Evolutionary conservation across 2,888 invertebrate species (phyloP), one percentile per base, ranked within the genome.

Genomic region (Zygogramma bicolorata): DNA sequence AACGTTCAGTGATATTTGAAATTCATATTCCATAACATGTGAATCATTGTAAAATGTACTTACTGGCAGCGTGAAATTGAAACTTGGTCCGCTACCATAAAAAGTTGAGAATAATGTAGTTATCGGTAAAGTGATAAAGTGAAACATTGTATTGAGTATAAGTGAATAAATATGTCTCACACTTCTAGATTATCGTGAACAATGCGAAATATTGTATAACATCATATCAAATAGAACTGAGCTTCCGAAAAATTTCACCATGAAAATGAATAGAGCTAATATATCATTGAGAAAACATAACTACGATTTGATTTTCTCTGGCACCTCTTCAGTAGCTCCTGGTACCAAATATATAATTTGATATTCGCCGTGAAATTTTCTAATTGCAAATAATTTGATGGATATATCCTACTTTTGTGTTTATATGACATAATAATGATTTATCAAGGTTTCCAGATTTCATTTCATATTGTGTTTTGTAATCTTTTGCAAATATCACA

Each of bases 1-100:
- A n/a, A n/a, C n/a, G n/a, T n/a, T n/a, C n/a, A 31, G 31, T 8
- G 10, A 34, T 8, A 34, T 8, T 34, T 1, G 1, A 34, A 34
- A 34, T 34, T 8, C 0, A 13, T 3, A 34, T 34, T 0, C 13
- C 8, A 38, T 0, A 8, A 13, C 8, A 38, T 13, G 13, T 34
- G 13, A 34, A 42, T 42, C 6, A 42, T 42, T 18, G 5, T n/a
- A n/a, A n/a, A 42, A 42, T 42, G 34, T n/a, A n/a, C n/a, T 34
- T 34, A 34, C 63, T 73, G 73, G 73, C 34, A 70, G 73, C 68
- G 73, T 61, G 70, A 74, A 68, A 74, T 42, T 68, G 34, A 40
- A 20, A 22, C 60, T 40, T 70, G 65, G 73, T 13, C 73, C 73
- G 67, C 73, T 74, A 59, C 70, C 73, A 74, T 40, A 29, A 59